A percentile compares a stretch with the other conserved stretches of the same genome.
phyloP scores from a whole-genome alignment of 2,113 vertebrate genomes.

The Bujurquina vittata region DNA sequence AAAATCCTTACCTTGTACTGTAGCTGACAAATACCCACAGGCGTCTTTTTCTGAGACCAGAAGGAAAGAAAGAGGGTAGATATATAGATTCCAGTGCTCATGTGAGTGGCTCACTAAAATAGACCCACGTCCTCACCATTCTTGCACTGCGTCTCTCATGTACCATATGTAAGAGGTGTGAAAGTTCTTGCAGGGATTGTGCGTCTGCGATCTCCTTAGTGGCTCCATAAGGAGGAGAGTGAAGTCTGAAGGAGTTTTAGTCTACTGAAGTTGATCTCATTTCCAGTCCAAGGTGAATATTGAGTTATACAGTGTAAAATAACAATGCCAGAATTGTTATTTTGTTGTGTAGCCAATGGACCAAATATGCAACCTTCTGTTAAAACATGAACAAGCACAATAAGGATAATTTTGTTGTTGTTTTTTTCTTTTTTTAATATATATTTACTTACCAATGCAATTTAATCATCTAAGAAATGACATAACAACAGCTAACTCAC shows the following conservation, averaged over 20 bases:
- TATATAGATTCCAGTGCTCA: conserved; percentile 72
- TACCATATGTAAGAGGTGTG: conserved; percentile 50
- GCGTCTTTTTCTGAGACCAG: conserved; percentile 53
- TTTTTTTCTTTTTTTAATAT: background rate
- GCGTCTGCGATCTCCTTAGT: conserved; percentile 21
- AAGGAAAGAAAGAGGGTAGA: conserved; percentile 59
- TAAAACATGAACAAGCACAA: background rate
- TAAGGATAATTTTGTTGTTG: background rate
- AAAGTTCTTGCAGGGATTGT: conserved; percentile 40
- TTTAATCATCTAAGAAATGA: background rate
- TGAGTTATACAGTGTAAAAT: background rate
- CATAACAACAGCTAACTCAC: background rate
- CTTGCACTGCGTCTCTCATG: conserved; percentile 37
- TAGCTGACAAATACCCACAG: conserved; percentile 30
- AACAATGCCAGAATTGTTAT: background rate
- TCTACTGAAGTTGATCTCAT: background rate
- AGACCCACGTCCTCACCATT: conserved; percentile 68
- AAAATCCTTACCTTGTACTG: conserved; percentile 60
- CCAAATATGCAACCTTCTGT: background rate
- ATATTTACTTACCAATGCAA: background rate
- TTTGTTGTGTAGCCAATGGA: background rate
- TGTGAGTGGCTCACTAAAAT: conserved; percentile 80
- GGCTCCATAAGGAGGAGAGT: background rate
- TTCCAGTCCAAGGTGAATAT: background rate
- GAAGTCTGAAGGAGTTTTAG: background rate